Evolutionary conservation across 2,888 invertebrate species (phyloP).

Genomic region (Nomada hirtipes): DNA sequence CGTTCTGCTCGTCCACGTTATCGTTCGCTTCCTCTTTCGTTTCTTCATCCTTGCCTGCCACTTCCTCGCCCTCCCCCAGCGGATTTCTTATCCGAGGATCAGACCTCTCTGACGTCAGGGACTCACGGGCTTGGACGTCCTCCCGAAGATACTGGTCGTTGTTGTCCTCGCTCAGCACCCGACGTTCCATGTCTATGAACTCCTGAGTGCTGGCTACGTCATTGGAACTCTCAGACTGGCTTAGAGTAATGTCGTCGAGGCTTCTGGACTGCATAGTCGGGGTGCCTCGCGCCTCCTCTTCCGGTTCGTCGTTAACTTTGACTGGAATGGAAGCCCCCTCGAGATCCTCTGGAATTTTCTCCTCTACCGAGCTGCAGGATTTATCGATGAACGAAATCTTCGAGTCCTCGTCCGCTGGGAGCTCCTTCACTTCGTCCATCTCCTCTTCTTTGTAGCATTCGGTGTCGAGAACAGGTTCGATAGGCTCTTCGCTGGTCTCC

Average conservation of each 20-base stretch:
- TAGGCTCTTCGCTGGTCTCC: background rate
- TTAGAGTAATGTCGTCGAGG: conserved; percentile 49
- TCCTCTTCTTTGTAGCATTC: conserved; percentile 4
- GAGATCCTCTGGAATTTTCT: conserved; percentile 12
- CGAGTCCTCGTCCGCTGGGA: conserved; percentile 10
- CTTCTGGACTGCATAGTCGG: conserved; percentile 17
- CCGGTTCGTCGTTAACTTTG: conserved; percentile 40
- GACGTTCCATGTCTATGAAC: conserved; percentile 65
- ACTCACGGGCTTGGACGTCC: background rate
- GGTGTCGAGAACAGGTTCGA: background rate
- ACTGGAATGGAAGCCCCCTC: background rate
- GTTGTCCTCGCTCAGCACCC: conserved; percentile 63
- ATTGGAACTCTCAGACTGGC: conserved; percentile 53
- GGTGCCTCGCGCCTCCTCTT: conserved; percentile 18
- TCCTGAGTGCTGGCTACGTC: conserved; percentile 65
- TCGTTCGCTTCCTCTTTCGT: conserved; percentile 48
- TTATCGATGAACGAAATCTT: background rate
- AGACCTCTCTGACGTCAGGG: background rate
- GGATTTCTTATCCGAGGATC: background rate
- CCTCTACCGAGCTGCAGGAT: background rate
- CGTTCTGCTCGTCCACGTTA: conserved; percentile 55
- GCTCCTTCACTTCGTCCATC: conserved; percentile 12
- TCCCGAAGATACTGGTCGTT: background rate
- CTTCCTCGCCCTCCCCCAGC: conserved; percentile 22
- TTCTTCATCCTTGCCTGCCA: conserved; percentile 34